A percentile compares a stretch with the other conserved stretches of the same genome.
Evolutionary conservation across 2,113 vertebrate genomes (phyloP).

Genomic region (Grus americana): DNA sequence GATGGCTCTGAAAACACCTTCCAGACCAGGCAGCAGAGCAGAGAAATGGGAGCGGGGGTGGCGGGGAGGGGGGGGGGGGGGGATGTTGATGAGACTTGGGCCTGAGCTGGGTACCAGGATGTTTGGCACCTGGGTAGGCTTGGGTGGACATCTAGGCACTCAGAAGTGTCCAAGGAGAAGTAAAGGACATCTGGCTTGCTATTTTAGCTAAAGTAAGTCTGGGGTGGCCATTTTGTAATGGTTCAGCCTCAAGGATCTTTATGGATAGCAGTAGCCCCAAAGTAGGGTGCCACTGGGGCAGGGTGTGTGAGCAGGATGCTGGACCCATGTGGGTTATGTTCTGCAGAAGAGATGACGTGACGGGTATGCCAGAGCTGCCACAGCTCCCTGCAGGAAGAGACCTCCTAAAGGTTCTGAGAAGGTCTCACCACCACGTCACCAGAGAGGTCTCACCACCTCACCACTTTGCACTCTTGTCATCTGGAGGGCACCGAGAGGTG

Average conservation of each 20-base stretch:
- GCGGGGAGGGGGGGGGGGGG: neutral
- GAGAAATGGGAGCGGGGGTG: neutral
- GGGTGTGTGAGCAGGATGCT: neutral
- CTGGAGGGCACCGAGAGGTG: neutral
- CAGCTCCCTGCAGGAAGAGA: neutral
- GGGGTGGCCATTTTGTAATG: neutral
- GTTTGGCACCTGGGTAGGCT: neutral
- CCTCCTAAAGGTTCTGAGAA: neutral
- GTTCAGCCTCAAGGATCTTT: neutral
- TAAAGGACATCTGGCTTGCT: neutral
- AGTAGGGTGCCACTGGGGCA: neutral
- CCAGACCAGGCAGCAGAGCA: neutral
- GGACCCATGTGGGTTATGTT: neutral
- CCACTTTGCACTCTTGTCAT: neutral
- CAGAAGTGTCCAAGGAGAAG: neutral
- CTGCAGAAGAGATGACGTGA: neutral
- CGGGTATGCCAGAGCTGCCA: neutral
- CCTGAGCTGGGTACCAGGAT: fast-evolving
- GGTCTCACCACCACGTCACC: neutral
- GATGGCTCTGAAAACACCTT: neutral
- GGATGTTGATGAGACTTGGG: neutral
- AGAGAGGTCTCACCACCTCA: neutral
- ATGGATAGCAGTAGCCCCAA: neutral
- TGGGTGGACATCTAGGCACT: neutral
- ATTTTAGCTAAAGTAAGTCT: neutral